These are phyloP conservation scores for Drosophila littoralis DNA, from an alignment of 1,140 invertebrate genomes.

Conservation along the genomic window DNA sequence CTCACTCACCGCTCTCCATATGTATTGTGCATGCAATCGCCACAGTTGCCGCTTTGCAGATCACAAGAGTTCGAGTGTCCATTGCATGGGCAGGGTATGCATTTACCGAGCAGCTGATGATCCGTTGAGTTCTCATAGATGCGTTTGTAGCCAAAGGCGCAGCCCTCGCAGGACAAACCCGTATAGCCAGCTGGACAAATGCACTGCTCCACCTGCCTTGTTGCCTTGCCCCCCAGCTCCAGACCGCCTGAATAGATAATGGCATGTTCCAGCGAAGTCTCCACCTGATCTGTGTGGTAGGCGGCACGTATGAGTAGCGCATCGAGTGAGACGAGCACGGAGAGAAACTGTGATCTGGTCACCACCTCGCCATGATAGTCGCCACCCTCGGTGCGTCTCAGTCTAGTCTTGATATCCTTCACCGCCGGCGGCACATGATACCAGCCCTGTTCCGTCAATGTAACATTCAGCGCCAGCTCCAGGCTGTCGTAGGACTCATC, in stretches of 20 bases:
- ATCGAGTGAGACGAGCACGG: slow-evolving; percentile 92
- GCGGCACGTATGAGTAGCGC: slow-evolving; percentile 94
- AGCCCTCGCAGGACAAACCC: slow-evolving; percentile 94
- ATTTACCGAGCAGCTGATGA: slow-evolving; percentile 87
- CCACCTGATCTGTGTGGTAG: slow-evolving; percentile 97
- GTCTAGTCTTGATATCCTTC: slow-evolving; percentile 86
- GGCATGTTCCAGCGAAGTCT: slow-evolving; percentile 87
- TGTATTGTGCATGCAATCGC: slow-evolving; percentile 89
- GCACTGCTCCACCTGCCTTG: slow-evolving; percentile 87
- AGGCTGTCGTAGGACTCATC: slow-evolving; percentile 85
- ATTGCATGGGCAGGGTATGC: slow-evolving; percentile 95
- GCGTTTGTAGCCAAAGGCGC: slow-evolving; percentile 93
- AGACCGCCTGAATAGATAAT: slow-evolving; percentile 79
- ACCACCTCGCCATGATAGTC: slow-evolving; percentile 87
- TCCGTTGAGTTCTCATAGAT: slow-evolving; percentile 87
- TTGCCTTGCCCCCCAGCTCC: slow-evolving; percentile 63
- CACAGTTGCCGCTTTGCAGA: slow-evolving; percentile 90
- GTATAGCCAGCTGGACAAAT: slow-evolving; percentile 88
- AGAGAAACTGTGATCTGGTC: slow-evolving; percentile 91
- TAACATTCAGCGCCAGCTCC: slow-evolving; percentile 86
- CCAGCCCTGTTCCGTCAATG: slow-evolving; percentile 90
- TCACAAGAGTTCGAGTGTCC: slow-evolving; percentile 94
- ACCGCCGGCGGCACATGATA: slow-evolving; percentile 88
- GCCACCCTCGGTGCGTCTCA: slow-evolving; percentile 85
- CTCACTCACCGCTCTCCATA: slow-evolving; percentile 85